These are phyloP conservation scores for Drosophila ficusphila DNA, from an alignment of 1,140 invertebrate genomes.

Conservation along the genomic window DNA sequence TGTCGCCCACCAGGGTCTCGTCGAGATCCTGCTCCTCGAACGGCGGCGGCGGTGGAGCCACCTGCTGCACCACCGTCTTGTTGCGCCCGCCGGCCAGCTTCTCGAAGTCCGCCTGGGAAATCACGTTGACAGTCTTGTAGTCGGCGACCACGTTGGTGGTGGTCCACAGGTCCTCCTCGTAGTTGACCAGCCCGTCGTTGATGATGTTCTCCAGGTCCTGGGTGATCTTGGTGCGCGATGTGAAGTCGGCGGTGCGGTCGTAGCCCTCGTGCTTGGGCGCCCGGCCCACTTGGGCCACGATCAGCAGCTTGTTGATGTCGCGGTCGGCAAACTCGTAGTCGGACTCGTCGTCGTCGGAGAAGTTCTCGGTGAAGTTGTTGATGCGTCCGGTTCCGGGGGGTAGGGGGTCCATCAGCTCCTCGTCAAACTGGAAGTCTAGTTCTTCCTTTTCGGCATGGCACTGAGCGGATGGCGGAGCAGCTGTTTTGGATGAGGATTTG, in stretches of 20 bases:
- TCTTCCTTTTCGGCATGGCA: slow-evolving; percentile 90
- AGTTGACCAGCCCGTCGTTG: slow-evolving; percentile 97
- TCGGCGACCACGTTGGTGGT: slow-evolving; percentile 84
- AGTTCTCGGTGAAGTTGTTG: slow-evolving; percentile 92
- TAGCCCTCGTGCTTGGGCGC: slow-evolving; percentile 93
- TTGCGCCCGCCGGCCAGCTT: slow-evolving; percentile 88
- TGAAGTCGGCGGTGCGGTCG: slow-evolving; percentile 94
- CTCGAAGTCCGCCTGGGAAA: slow-evolving; percentile 94
- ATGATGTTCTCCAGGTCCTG: slow-evolving; percentile 97
- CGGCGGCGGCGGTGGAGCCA: slow-evolving; percentile 92
- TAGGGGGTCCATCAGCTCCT: slow-evolving; percentile 92
- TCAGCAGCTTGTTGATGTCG: slow-evolving; percentile 97
- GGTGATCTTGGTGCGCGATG: slow-evolving; percentile 94
- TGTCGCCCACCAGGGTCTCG: slow-evolving; percentile 64
- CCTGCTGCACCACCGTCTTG: slow-evolving; percentile 78
- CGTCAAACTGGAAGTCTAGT: slow-evolving; percentile 98
- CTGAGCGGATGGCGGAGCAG: slow-evolving; percentile 74
- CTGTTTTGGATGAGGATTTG: slow-evolving; percentile 82
- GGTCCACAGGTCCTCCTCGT: slow-evolving; percentile 95
- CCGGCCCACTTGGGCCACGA: slow-evolving; percentile 94
- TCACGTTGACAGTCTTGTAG: slow-evolving; percentile 95
- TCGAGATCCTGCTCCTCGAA: slow-evolving; percentile 58
- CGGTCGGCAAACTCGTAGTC: slow-evolving; percentile 95
- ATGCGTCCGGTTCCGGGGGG: slow-evolving; percentile 88
- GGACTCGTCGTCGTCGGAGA: slow-evolving; percentile 90